Evolutionary conservation across 2,113 vertebrate genomes (phyloP), one percentile per base, ranked within the genome.

Genomic region (Rhea americana): DNA sequence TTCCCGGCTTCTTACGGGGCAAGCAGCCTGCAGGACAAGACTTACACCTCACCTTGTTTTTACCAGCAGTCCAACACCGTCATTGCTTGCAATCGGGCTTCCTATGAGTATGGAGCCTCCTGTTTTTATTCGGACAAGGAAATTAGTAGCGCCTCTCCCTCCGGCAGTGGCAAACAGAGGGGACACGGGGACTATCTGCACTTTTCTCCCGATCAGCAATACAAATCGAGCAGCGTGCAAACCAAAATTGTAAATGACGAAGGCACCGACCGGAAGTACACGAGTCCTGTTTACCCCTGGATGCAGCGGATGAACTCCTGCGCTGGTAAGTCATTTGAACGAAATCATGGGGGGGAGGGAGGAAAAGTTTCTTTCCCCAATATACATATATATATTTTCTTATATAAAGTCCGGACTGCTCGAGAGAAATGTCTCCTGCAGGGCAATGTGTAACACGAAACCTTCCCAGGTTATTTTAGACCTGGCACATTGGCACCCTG

Each of bases 251-350:
- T 97, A 85, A 96, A 97, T 93, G 98, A 98, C 58, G 98, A 98
- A 97, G 96, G 95, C 96, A 95, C 88, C 95, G 98, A 98, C 98
- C 98, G 98, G 98, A 98, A 98, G 98, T 98, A 98, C 98, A 96
- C 97, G 82, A 98, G 97, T 18, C 98, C 98, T 47, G 98, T 98
- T 96, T 98, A 98, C 92, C 98, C 98, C 89, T 98, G 98, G 98
- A 98, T 98, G 98, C 98, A 98, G 96, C 96, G 98, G 97, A 98
- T 98, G 97, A 98, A 98, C 97, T 98, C 98, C 79, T 98, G 98
- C 45, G 94, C 97, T 82, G 98, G 98, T 98, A 97, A 98, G 98
- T 92, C 93, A 75, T 85, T 90, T 96, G 84, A 87, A 73, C 70
- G 93, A 70, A 74, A 56, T 53, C 79, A 41, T 41, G 71, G 48